Evolutionary conservation across 2,888 invertebrate species (phyloP).

Genomic region (Drosophila limbata): DNA sequence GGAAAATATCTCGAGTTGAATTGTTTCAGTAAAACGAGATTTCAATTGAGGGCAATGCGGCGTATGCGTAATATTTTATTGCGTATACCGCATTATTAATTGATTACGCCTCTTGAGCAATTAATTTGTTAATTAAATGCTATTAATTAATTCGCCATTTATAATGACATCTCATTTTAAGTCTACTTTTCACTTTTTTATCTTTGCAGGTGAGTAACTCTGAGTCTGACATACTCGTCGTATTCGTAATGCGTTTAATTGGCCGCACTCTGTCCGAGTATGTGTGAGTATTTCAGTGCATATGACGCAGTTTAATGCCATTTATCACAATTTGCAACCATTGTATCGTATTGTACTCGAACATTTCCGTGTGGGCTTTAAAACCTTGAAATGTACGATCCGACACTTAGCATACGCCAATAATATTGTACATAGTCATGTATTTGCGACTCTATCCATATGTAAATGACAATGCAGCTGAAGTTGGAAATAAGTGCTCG

Average conservation of each 20-base stretch:
- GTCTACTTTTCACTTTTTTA: slow-evolving; percentile 32
- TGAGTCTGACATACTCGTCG: slow-evolving; percentile 17
- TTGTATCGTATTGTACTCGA: slow-evolving; percentile 37
- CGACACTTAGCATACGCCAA: slow-evolving; percentile 21
- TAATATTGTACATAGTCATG: slow-evolving; percentile 10
- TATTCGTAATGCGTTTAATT: slow-evolving; percentile 55
- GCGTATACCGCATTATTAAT: slow-evolving; percentile 14
- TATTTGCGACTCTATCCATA: not conserved
- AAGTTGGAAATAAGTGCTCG: slow-evolving; percentile 13
- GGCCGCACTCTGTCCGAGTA: slow-evolving; percentile 27
- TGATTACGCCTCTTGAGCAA: not conserved
- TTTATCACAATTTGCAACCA: slow-evolving; percentile 44
- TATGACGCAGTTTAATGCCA: slow-evolving; percentile 49
- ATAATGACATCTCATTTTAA: slow-evolving; percentile 34
- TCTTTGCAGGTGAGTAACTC: slow-evolving; percentile 78
- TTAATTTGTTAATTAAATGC: slow-evolving; percentile 38
- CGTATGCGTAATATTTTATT: slow-evolving; percentile 61
- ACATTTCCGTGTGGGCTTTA: slow-evolving; percentile 69
- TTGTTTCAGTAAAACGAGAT: not conserved
- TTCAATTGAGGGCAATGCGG: slow-evolving; percentile 23
- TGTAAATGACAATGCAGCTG: slow-evolving; percentile 32
- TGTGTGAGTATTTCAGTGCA: slow-evolving; percentile 14
- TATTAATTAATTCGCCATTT: slow-evolving; percentile 46
- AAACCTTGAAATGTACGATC: slow-evolving; percentile 56
- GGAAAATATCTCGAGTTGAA: not conserved